Percentiles rank a stretch among this genome's conserved stretches.
phyloP scores from a whole-genome alignment of 2,113 vertebrate genomes.

The Carassius carassius region DNA sequence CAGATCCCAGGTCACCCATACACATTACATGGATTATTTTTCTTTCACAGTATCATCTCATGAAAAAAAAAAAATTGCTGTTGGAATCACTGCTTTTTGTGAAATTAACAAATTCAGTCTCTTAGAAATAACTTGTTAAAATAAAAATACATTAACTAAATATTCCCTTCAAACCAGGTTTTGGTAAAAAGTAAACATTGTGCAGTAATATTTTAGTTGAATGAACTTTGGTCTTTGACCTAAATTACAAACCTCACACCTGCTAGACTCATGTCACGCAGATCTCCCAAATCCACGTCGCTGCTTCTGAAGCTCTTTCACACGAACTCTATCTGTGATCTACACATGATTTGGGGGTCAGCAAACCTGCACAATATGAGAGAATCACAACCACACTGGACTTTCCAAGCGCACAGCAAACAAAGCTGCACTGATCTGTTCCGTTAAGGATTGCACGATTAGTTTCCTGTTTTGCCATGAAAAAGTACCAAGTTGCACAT shows the following conservation, averaged over 20 bases:
- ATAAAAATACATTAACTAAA: not conserved
- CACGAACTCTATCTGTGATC: not conserved
- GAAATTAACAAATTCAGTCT: slow-evolving; percentile 4
- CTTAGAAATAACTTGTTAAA: not conserved
- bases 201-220: not conserved
- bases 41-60: not conserved
- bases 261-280: not conserved
- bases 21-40: not conserved
- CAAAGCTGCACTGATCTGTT: slow-evolving; percentile 22
- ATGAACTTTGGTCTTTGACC: not conserved
- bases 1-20: not conserved
- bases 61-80: not conserved
- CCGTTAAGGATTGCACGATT: slow-evolving; percentile 30
- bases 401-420: not conserved
- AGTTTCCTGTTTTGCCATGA: not conserved
- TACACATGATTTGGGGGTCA: not conserved
- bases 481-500: not conserved
- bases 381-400: not conserved
- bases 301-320: not conserved
- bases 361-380: not conserved
- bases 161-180: not conserved
- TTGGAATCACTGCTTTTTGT: not conserved
- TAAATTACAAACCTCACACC: not conserved
- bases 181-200: not conserved
- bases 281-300: not conserved